phyloP scores from a whole-genome alignment of 2,113 vertebrate species.

The Dolichallabes microphthalmus region DNA sequence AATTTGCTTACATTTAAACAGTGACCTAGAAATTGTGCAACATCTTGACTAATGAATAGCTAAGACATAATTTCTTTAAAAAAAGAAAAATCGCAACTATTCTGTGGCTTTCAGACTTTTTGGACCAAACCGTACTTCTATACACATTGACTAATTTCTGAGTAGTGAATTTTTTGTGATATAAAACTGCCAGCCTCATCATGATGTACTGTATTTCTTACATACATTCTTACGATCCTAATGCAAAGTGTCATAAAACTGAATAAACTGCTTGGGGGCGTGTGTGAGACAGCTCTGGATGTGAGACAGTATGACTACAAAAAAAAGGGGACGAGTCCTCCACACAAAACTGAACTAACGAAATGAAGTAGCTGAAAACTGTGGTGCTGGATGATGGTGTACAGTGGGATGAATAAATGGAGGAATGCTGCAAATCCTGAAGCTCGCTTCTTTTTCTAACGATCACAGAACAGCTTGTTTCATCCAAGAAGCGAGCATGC shows the following conservation, averaged over 20 bases:
- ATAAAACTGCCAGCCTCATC: neutral
- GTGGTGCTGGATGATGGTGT: neutral
- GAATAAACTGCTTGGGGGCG: neutral
- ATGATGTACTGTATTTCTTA: neutral
- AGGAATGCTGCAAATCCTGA: conserved; percentile 7
- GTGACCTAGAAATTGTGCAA: no score
- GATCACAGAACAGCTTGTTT: conserved; percentile 18
- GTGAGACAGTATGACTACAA: neutral
- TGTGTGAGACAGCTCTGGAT: neutral
- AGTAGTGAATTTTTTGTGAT: neutral
- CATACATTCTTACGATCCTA: neutral
- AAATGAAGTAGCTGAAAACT: conserved; percentile 2
- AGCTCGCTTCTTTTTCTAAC: neutral
- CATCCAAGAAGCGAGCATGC: conserved; percentile 17
- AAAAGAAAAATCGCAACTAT: neutral
- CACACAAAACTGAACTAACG: conserved; percentile 36
- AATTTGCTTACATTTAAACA: no score
- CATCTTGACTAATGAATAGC: no score
- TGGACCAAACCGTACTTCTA: neutral
- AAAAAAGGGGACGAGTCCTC: neutral
- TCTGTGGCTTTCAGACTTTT: neutral
- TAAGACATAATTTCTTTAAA: no score
- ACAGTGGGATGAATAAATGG: conserved; percentile 30
- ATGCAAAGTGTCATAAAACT: neutral
- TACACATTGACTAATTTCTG: neutral